phyloP scores from a whole-genome alignment of 2,888 invertebrate genomes.

The Caenorhabditis sp. region DNA sequence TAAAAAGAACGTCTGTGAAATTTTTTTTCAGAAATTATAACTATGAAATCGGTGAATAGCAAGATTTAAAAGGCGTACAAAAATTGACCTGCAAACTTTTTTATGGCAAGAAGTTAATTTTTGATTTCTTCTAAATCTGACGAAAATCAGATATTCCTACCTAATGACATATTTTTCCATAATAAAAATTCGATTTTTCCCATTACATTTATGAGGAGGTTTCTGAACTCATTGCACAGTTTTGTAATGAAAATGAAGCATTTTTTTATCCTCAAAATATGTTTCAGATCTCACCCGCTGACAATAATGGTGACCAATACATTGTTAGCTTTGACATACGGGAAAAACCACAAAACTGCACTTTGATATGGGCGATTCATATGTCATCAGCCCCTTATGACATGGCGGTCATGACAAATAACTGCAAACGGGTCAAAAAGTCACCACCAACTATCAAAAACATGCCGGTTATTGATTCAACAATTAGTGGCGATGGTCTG shows the following conservation, averaged over 20 bases:
- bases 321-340: conserved; percentile 52
- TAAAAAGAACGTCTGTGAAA: too few relatives aligned
- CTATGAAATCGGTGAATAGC: too few relatives aligned
- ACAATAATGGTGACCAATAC: conserved; percentile 46
- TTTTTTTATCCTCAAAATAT: neutral
- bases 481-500: conserved; percentile 42
- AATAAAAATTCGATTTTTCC: too few relatives aligned
- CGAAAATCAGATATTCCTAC: neutral
- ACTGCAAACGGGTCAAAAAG: conserved; percentile 54
- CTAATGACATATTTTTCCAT: neutral
- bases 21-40: too few relatives aligned
- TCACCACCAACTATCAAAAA: conserved; percentile 52
- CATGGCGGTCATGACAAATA: conserved; percentile 58
- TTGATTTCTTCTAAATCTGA: neutral
- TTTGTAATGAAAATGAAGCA: too few relatives aligned
- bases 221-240: too few relatives aligned
- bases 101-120: neutral
- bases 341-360: conserved; percentile 37
- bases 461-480: conserved; percentile 44
- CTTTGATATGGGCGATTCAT: conserved; percentile 47
- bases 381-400: conserved; percentile 56
- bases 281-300: conserved; percentile 44
- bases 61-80: neutral
- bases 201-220: too few relatives aligned
- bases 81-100: too few relatives aligned